Evolutionary conservation across 2,888 invertebrate genomes (phyloP).

Genomic region (Himalopsyche anomala): DNA sequence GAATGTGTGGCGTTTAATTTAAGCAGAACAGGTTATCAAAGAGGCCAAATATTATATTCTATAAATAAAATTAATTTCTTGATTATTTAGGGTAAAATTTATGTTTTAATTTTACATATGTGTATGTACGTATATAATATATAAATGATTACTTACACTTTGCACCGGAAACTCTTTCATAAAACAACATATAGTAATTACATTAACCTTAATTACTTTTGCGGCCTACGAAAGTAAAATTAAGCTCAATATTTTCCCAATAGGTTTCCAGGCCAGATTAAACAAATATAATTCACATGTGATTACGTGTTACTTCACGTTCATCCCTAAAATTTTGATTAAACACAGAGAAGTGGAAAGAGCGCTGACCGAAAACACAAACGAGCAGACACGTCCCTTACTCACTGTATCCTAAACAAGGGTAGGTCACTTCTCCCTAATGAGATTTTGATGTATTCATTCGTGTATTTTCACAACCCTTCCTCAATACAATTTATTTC

Average conservation of each 20-base stretch:
- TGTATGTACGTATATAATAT: too few species aligned
- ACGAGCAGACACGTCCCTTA: not conserved
- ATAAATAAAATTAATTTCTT: too few species aligned
- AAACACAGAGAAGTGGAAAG: not conserved
- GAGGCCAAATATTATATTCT: too few species aligned
- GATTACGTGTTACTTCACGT: not conserved
- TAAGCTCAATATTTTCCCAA: not conserved
- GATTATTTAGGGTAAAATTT: too few species aligned
- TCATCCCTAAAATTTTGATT: slow-evolving; percentile 14
- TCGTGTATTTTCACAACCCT: slow-evolving; percentile 13
- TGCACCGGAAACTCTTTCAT: too few species aligned
- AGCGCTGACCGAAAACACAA: not conserved
- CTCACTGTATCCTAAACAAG: slow-evolving; percentile 6
- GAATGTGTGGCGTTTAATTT: too few species aligned
- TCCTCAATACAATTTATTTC: slow-evolving; percentile 22
- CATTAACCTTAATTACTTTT: not conserved
- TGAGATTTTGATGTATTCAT: slow-evolving; percentile 20
- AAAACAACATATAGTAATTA: too few species aligned
- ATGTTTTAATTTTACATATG: too few species aligned
- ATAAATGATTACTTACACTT: too few species aligned
- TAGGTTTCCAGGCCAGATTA: not conserved
- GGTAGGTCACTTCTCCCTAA: slow-evolving; percentile 24
- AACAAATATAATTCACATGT: not conserved
- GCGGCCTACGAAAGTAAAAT: not conserved
- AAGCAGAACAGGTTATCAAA: too few species aligned